Evolutionary conservation across 2,888 invertebrate genomes (phyloP), one percentile per base, ranked within the genome.

Genomic region (Amphipoea oculea): DNA sequence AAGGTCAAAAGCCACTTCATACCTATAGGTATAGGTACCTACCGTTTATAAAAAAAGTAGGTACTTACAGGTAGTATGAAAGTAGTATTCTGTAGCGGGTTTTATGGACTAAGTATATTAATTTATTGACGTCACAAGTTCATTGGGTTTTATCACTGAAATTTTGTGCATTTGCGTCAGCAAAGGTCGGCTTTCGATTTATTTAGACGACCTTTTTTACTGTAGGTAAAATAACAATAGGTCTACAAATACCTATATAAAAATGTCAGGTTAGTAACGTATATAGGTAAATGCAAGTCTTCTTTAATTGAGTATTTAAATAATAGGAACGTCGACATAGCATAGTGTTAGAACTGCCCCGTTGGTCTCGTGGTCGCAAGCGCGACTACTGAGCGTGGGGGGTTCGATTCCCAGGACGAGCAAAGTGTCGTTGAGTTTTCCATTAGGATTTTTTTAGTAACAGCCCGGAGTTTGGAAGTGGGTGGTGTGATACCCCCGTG

Each of bases 111-210:
- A n/a, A n/a, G n/a, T n/a, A 45, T 48, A 71, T 65, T 40, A n/a
- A 60, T 45, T 51, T 23, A 74, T 51, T 73, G 78, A 78, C 86
- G 86, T 85, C 85, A 81, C 42, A n/a, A 68, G 73, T 73, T 73
- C 51, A 69, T 65, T 71, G 66, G 57, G 45, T 72, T 42, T 72
- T 14, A 62, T 83, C 29, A 14, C 57, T 78, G 66, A 82, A 76
- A 76, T 51, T 68, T 69, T 42, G 57, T n/a, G 2, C 45, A 71
- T 36, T 71, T 73, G 73, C 86, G 86, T 76, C 86, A 76, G 40
- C 23, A 79, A 79, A 82, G 73, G 68, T 74, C 71, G 67, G 14
- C 63, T 48, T 65, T 66, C 29, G 66, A 73, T 78, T 68, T 67
- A 73, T 78, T 67, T 67, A 60, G 54, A 14, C 57, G 57, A 73